phyloP scores from a whole-genome alignment of 2,797 vertebrate genomes.

The Crenuchus spilurus region DNA sequence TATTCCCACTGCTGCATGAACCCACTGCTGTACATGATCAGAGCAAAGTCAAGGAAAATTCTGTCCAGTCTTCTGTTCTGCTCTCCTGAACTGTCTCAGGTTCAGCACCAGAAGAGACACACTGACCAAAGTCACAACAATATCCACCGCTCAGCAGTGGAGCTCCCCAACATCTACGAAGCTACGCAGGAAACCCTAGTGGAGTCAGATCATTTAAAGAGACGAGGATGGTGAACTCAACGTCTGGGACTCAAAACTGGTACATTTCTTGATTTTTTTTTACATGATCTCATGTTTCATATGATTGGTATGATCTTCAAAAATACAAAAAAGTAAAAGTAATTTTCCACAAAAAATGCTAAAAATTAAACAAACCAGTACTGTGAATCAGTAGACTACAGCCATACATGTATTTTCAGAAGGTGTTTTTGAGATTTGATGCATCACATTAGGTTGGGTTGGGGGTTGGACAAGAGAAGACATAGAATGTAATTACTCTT shows the following conservation, averaged over 20 bases:
- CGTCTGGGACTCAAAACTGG: neutral
- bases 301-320: neutral
- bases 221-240: neutral
- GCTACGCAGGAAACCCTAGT: neutral
- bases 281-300: neutral
- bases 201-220: constrained; percentile 13
- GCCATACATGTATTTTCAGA: no score
- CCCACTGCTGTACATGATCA: constrained; percentile 69
- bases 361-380: no score
- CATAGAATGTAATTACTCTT: neutral
- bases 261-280: neutral
- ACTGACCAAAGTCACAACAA: constrained; percentile 25
- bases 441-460: neutral
- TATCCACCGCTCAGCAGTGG: constrained; percentile 14
- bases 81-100: neutral
- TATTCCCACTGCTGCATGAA: constrained; percentile 78
- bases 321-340: neutral
- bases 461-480: neutral
- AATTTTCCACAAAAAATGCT: neutral
- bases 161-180: rapidly evolving
- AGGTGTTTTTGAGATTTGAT: neutral
- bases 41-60: constrained; percentile 60
- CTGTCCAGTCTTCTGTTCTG: constrained; percentile 56
- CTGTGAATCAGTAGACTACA: no score
- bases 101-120: neutral